A percentile compares a stretch with the other conserved stretches of the same genome.
These are phyloP conservation scores for Donacobius atricapilla DNA, from an alignment of 2,113 vertebrate species.

Conservation along the genomic window DNA sequence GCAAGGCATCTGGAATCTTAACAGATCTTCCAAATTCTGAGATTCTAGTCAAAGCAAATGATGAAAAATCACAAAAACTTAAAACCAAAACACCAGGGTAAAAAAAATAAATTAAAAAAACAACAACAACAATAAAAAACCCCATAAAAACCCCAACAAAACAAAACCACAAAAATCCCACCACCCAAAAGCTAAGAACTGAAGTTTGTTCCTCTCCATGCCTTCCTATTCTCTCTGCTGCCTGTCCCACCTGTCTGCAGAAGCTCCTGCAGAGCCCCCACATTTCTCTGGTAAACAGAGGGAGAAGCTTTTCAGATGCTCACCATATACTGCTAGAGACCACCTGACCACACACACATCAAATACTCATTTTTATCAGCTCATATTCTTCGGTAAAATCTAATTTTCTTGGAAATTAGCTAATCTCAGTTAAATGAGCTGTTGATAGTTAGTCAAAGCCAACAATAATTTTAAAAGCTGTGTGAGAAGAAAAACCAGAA, in stretches of 20 bases:
- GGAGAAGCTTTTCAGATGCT: background rate
- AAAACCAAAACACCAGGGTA: background rate
- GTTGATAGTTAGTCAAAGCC: background rate
- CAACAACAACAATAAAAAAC: too few relatives aligned
- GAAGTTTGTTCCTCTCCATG: background rate
- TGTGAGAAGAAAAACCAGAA: background rate
- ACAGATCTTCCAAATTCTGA: background rate
- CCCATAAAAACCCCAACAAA: background rate
- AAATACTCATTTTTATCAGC: background rate
- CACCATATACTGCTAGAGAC: background rate
- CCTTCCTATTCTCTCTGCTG: background rate
- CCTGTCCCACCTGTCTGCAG: background rate
- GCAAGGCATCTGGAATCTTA: background rate
- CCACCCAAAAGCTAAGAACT: background rate
- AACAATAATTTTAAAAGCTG: background rate
- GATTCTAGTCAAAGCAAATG: background rate
- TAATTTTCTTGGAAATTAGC: background rate
- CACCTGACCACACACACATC: background rate
- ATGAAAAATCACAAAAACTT: background rate
- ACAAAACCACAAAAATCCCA: too few relatives aligned
- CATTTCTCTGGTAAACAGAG: accelerated
- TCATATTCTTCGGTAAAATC: background rate
- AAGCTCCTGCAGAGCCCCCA: background rate
- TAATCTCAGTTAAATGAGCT: background rate
- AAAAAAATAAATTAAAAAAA: too few relatives aligned